Percentiles rank a stretch among this genome's conserved stretches.
These are phyloP conservation scores for Lycodopsis pacificus DNA, from an alignment of 2,797 vertebrate species.

Conservation along the genomic window DNA sequence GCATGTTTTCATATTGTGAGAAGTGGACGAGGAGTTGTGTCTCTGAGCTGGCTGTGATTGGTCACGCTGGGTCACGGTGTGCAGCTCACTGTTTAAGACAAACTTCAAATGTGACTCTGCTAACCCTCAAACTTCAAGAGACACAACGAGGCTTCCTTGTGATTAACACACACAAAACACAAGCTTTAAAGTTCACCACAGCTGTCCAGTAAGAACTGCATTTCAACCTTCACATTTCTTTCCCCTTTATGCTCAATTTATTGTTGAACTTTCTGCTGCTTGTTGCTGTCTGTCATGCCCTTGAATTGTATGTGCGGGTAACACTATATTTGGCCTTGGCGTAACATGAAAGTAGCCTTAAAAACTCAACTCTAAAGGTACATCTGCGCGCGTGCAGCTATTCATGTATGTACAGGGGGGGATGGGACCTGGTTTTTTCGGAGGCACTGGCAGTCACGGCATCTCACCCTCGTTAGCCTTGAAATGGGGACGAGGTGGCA, in stretches of 20 bases:
- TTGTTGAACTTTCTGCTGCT: background rate
- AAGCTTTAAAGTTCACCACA: background rate
- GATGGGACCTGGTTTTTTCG: slow-evolving; percentile 8
- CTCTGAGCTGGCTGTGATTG: background rate
- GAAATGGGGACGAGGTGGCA: slow-evolving; percentile 57
- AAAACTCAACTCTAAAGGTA: background rate
- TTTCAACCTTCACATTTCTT: background rate
- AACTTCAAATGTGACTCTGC: background rate
- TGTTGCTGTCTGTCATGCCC: background rate
- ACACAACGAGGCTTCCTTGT: background rate
- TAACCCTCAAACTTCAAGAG: background rate
- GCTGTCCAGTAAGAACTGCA: background rate
- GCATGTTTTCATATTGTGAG: background rate
- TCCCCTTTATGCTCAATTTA: background rate
- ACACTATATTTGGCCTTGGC: background rate
- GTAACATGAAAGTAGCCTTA: background rate
- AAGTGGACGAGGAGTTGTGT: slow-evolving; percentile 9
- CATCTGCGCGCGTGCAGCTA: background rate
- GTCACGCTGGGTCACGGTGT: no score
- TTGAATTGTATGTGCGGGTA: no score
- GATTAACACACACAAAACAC: background rate
- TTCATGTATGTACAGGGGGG: background rate
- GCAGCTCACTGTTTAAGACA: background rate
- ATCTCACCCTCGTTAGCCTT: slow-evolving; percentile 63
- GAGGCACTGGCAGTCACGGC: slow-evolving; percentile 24